Evolutionary conservation across 2,797 vertebrate genomes (phyloP), one percentile per base, ranked within the genome.

Genomic region (Emys orbicularis): DNA sequence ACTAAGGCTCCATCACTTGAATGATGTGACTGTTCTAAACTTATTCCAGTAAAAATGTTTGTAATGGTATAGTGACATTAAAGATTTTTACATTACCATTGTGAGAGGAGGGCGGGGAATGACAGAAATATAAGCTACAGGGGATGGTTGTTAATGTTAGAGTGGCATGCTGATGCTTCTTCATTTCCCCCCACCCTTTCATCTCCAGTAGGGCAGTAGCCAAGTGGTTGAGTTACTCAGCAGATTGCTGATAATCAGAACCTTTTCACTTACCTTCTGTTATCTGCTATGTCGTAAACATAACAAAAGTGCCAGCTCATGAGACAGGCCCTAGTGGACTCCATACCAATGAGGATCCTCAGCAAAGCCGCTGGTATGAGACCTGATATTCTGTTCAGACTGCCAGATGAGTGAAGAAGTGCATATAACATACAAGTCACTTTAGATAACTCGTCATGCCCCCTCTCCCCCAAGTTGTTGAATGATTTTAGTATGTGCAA

Each of bases 131-230:
- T 68, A 68, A 37, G 65, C n/a, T 68, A 21, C 65, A 61, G 18
- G n/a, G 5, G 18, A 19, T 68, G 18, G 34, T 68, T 16, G 18
- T 68, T 68, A 37, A 68, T 68, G 19, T 37, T n/a, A 21, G 65
- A 68, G 65, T 37, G 61, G 91, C 15, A 12, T 65, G 3, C 50
- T 49, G 79, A 56, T 82, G 81, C 47, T 79, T 81, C 11, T 59
- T 95, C 2, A 3, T 88, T 91, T 87, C 83, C 80, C 84, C 95
- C 68, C 25, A 76, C 84, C 57, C 23, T 52, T 65, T 59, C 57
- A 59, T 59, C 57, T 59, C 27, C 29, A 31, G 29, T 15, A 59
- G 57, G 29, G 57, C 57, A 87, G 27, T 56, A 52, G 57, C 54
- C 65, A 56, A 21, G 37, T 79, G 80, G 31, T 47, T 16, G 21